phyloP scores from a whole-genome alignment of 2,113 vertebrate species.

The Albula glossodonta region DNA sequence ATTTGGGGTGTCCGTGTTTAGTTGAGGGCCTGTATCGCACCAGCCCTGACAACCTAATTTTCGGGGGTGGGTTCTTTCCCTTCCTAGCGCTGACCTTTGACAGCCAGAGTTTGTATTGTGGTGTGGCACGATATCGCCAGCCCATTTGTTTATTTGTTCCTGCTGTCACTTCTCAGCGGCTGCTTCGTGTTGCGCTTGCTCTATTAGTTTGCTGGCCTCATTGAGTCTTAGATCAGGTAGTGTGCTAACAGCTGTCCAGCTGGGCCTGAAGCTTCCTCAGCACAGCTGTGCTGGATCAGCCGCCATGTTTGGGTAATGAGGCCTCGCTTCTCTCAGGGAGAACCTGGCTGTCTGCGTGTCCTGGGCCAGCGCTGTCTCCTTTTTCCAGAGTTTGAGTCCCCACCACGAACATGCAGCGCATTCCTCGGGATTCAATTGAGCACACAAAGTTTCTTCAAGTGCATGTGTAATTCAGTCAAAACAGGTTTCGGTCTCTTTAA shows the following conservation, averaged over 20 bases:
- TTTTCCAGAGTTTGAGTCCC: conserved; percentile 56
- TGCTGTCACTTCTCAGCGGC: conserved; percentile 9
- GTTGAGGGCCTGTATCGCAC: neutral
- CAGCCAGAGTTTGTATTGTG: neutral
- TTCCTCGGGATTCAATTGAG: no score
- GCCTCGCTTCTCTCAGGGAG: conserved; percentile 69
- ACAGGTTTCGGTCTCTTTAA: no score
- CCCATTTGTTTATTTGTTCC: neutral
- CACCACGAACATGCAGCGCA: conserved; percentile 37
- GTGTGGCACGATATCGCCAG: neutral
- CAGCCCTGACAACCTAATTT: neutral
- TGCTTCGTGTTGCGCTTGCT: conserved; percentile 47
- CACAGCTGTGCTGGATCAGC: conserved; percentile 73
- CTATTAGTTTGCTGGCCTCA: conserved; percentile 64
- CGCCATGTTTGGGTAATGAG: conserved; percentile 76
- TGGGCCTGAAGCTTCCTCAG: conserved; percentile 72
- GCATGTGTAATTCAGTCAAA: no score
- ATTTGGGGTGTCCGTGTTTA: neutral
- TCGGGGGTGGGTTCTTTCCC: neutral
- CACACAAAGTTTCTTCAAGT: no score
- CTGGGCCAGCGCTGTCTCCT: conserved; percentile 65
- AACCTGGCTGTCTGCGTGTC: conserved; percentile 64
- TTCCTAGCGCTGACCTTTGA: neutral
- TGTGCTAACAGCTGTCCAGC: conserved; percentile 75
- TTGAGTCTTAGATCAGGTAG: conserved; percentile 72